Evolutionary conservation across 2,797 vertebrate genomes (phyloP), one percentile per base, ranked within the genome.

Genomic region (Cyclopterus lumpus): DNA sequence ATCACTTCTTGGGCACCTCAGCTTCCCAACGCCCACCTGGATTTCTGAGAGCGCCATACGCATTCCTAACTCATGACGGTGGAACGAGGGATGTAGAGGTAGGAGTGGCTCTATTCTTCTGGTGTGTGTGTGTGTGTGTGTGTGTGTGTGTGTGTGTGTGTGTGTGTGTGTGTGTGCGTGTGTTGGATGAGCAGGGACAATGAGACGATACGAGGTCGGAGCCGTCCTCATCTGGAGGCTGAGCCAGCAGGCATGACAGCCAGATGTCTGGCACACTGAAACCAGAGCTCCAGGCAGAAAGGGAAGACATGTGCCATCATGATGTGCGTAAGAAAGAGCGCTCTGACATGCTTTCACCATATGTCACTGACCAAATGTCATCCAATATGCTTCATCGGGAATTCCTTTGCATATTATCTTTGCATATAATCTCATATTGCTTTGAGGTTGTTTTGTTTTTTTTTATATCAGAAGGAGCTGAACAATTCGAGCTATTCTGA

Each of bases 21-120:
- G 65, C 55, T 86, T 89, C 80, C 75, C 61, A 38, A 87, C 79
- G 54, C 90, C 89, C 87, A 89, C 89, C 77, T 86, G 77, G 71
- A 84, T 86, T 92, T 87, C 82, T 69, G 68, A 86, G 77, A 81
- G 73, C 76, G 76, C 48, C 79, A 57, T 79, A 67, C 20, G 10
- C 40, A 76, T 72, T 75, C 70, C 72, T 54, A 59, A 65, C 57
- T 76, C 62, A 71, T 51, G 30, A 78, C 4, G 51, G 74, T 74
- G 67, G 59, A 80, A 83, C 54, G 78, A 83, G 77, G n/a, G 72
- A 63, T 63, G 61, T 57, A 49, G 32, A 38, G 70, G 71, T 48
- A 66, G 60, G 80, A 82, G 55, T 15, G 62, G 22, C 68, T 73
- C 18, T 70, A 57, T 58, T 73, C 61, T 49, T n/a, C 32, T 46